Evolutionary conservation across 2,797 vertebrate genomes (phyloP).

Genomic region (Acanthurus lineatus): DNA sequence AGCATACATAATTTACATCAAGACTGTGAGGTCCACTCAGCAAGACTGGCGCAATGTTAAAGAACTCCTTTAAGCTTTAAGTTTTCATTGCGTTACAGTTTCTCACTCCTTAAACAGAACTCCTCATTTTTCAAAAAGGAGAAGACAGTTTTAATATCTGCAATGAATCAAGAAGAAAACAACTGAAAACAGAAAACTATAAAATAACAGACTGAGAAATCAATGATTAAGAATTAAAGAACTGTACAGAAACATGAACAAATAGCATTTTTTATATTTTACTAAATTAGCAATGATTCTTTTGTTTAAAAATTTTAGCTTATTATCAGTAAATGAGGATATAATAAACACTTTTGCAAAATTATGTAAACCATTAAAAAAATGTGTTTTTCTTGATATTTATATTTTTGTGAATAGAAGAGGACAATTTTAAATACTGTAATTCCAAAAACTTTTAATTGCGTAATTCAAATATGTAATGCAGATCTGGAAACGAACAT

Average conservation of each 20-base stretch:
- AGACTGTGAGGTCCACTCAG: slow-evolving; percentile 73
- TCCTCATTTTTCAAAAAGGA: slow-evolving; percentile 31
- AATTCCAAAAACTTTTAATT: not conserved
- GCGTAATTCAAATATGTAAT: slow-evolving; percentile 4
- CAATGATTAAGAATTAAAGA: not conserved
- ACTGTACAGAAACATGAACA: not conserved
- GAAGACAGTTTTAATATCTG: slow-evolving; percentile 26
- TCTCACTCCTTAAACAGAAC: slow-evolving; percentile 51
- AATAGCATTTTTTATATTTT: not conserved
- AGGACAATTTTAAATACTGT: not conserved
- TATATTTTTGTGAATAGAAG: too few relatives aligned
- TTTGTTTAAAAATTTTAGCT: not conserved
- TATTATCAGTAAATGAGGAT: not conserved
- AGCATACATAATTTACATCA: slow-evolving; percentile 82
- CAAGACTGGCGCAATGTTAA: slow-evolving; percentile 64
- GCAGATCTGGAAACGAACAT: not conserved
- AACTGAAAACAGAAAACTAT: not conserved
- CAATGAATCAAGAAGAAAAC: slow-evolving; percentile 19
- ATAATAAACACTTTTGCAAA: too few relatives aligned
- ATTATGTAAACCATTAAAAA: too few relatives aligned
- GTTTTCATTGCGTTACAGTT: slow-evolving; percentile 59
- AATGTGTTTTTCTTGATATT: too few relatives aligned
- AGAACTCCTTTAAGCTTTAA: slow-evolving; percentile 69
- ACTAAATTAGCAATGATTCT: not conserved
- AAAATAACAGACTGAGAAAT: not conserved